Percentiles rank a stretch among this genome's conserved stretches.
Conservation (phyloP, 2,113 vertebrate species). For the Catharus minimus region DNA sequence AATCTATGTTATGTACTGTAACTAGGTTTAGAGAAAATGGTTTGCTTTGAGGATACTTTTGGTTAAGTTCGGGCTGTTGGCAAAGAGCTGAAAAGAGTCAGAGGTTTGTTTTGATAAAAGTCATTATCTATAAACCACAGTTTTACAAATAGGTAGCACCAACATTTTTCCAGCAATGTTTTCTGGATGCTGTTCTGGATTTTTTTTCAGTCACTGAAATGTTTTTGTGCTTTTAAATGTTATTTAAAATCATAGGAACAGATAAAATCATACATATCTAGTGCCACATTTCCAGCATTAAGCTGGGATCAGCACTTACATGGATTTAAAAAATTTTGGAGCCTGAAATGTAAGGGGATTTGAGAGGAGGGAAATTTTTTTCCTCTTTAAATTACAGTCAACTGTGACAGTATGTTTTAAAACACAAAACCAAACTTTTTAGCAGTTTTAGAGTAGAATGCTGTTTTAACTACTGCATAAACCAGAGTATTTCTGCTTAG, state of each 20-base stretch:
- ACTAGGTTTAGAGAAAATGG: background rate
- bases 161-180: background rate
- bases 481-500: background rate
- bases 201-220: background rate
- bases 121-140: background rate
- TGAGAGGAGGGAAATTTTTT: background rate
- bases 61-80: background rate
- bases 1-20: background rate
- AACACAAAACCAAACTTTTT: background rate
- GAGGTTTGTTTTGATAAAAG: background rate
- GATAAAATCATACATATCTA: background rate
- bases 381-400: background rate
- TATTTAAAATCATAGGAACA: background rate
- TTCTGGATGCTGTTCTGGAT: background rate
- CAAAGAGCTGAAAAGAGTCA: background rate
- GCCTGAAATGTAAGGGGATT: background rate
- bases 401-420: background rate
- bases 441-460: background rate
- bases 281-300: background rate
- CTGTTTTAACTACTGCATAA: constrained; percentile 4
- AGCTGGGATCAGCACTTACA: background rate
- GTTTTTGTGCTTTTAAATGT: background rate
- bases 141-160: background rate
- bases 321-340: background rate
- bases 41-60: constrained; percentile 1